phyloP scores from a whole-genome alignment of 2,797 vertebrate genomes.

The Phrynocephalus vlangalii region DNA sequence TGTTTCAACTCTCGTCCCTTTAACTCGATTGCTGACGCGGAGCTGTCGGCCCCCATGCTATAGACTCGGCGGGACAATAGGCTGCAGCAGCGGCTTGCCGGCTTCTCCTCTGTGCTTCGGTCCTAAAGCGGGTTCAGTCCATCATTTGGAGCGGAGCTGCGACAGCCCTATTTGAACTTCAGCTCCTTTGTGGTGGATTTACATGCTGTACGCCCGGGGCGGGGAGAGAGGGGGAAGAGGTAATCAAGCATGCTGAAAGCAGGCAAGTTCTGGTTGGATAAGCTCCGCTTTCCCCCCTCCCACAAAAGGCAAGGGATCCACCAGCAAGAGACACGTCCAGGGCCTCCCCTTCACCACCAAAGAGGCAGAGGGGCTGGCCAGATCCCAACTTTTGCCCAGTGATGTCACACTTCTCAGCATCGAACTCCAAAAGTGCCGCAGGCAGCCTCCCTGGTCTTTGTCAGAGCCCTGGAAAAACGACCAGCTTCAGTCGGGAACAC shows the following conservation, averaged over 20 bases:
- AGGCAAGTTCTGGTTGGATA: slow-evolving; percentile 75
- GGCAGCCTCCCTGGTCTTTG: slow-evolving; percentile 47
- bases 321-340: slow-evolving; percentile 62
- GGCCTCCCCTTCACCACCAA: slow-evolving; percentile 73
- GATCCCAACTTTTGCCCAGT: slow-evolving; percentile 52
- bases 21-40: background rate
- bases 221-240: slow-evolving; percentile 36
- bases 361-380: slow-evolving; percentile 65
- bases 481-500: background rate
- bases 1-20: background rate
- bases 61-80: background rate
- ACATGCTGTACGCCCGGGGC: slow-evolving; percentile 62
- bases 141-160: slow-evolving; percentile 34
- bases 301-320: slow-evolving; percentile 66
- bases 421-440: slow-evolving; percentile 60
- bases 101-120: background rate
- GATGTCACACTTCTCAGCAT: slow-evolving; percentile 75
- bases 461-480: slow-evolving; percentile 32
- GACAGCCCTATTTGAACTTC: slow-evolving; percentile 78
- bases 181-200: slow-evolving; percentile 77
- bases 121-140: slow-evolving; percentile 33
- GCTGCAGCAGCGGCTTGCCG: slow-evolving; percentile 26
- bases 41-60: background rate
- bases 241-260: slow-evolving; percentile 41
- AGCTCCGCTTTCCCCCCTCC: slow-evolving; percentile 70